Conservation (phyloP, 1,140 invertebrate species). For the Drosophila auraria region DNA sequence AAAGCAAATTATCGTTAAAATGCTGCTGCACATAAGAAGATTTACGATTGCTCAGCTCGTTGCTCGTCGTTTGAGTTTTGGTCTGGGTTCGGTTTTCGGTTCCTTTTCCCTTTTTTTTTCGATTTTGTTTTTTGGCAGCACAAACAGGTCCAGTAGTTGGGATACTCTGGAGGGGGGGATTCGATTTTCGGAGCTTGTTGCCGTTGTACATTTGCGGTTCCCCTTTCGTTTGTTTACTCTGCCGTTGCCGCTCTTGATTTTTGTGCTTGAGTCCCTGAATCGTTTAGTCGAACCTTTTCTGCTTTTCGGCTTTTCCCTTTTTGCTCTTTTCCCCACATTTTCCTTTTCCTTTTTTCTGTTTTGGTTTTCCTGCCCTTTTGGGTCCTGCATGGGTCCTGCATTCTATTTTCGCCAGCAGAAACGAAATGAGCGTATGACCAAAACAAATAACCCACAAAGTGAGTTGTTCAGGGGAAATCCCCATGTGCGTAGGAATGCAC, state of each 20-base stretch:
- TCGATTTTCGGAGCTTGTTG: slow-evolving; percentile 44
- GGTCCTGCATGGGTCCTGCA: slow-evolving; percentile 37
- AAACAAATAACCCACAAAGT: slow-evolving; percentile 84
- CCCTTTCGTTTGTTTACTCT: slow-evolving; percentile 66
- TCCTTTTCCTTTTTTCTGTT: slow-evolving; percentile 4
- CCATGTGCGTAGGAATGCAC: slow-evolving; percentile 37
- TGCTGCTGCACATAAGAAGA: slow-evolving; percentile 84
- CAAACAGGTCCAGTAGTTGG: slow-evolving; percentile 29
- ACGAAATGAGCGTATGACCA: slow-evolving; percentile 80
- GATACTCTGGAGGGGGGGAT: slow-evolving; percentile 7
- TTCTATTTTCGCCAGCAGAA: slow-evolving; percentile 60
- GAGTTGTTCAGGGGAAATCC: slow-evolving; percentile 60
- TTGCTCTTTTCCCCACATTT: slow-evolving; percentile 8
- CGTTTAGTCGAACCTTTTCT: slow-evolving; percentile 68
- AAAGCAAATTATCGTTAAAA: slow-evolving; percentile 84
- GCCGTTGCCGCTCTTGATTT: slow-evolving; percentile 63
- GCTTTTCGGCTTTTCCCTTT: slow-evolving; percentile 26
- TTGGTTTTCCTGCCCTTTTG: slow-evolving; percentile 28
- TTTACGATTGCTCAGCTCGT: slow-evolving; percentile 80
- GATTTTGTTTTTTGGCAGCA: slow-evolving; percentile 16
- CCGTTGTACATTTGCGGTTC: slow-evolving; percentile 71
- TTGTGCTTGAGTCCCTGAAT: slow-evolving; percentile 60
- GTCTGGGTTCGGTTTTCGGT: slow-evolving; percentile 22
- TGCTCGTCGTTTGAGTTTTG: slow-evolving; percentile 59
- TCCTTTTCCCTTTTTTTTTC: slow-evolving; percentile 7